Conservation (phyloP, 2,888 invertebrate species). For the Himalopsyche kuldschensis region DNA sequence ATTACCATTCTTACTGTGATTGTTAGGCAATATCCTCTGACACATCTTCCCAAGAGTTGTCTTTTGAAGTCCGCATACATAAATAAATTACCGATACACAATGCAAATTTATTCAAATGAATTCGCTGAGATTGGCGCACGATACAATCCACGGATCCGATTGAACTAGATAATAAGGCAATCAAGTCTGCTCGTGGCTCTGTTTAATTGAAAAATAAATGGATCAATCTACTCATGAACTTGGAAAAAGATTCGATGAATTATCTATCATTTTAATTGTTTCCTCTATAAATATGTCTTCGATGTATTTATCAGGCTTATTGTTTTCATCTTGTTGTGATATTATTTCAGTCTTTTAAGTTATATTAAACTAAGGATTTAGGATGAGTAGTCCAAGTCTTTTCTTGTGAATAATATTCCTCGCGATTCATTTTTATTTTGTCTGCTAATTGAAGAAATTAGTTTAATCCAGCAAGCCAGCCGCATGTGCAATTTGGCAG, state of each 20-base stretch:
- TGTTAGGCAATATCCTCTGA: background rate
- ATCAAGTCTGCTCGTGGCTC: background rate
- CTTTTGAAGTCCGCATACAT: constrained; percentile 5
- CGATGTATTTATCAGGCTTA: background rate
- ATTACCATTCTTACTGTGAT: background rate
- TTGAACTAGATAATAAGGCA: background rate
- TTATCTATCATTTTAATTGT: background rate
- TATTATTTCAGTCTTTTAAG: too few species aligned
- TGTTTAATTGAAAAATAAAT: background rate
- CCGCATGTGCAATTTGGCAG: background rate
- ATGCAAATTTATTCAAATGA: constrained; percentile 24
- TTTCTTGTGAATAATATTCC: too few species aligned
- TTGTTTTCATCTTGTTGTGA: background rate
- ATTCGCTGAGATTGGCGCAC: constrained; percentile 3
- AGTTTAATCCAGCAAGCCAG: background rate
- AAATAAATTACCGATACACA: background rate
- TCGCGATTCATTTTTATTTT: background rate
- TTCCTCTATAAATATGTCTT: background rate
- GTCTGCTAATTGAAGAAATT: background rate
- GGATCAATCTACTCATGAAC: background rate
- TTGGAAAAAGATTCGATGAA: background rate
- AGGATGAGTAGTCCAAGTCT: too few species aligned
- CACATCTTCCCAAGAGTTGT: background rate
- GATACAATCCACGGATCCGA: background rate
- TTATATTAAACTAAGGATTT: too few species aligned